Evolutionary conservation across 2,113 vertebrate genomes (phyloP).

Genomic region (Dermatemys mawii): DNA sequence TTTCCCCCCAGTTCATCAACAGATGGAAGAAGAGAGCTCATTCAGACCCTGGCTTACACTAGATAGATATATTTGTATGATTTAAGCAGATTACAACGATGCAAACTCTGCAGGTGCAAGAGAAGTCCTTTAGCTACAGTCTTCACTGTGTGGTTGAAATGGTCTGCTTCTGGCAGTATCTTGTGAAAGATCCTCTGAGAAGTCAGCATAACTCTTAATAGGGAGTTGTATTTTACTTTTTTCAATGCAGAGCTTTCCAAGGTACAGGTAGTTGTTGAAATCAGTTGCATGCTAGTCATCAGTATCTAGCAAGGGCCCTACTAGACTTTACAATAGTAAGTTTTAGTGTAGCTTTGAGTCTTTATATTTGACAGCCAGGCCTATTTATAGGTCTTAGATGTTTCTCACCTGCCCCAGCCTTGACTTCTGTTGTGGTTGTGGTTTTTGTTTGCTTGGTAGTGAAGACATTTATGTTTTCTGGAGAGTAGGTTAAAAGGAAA

Average conservation of each 20-base stretch:
- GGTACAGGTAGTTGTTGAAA: neutral
- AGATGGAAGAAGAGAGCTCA: neutral
- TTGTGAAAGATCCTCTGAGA: neutral
- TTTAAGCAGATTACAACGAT: neutral
- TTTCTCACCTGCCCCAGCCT: neutral
- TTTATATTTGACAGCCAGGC: neutral
- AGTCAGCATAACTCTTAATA: slow-evolving; percentile 24
- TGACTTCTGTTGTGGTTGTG: neutral
- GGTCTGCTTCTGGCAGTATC: neutral
- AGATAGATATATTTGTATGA: neutral
- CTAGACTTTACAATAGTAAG: neutral
- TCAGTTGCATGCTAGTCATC: neutral
- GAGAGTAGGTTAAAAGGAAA: neutral
- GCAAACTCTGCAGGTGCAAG: neutral
- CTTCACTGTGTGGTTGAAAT: neutral
- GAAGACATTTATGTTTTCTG: neutral
- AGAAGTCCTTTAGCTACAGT: neutral
- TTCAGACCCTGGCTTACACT: neutral
- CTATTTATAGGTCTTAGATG: slow-evolving; percentile 18
- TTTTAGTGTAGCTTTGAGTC: neutral
- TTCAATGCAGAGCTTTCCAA: neutral
- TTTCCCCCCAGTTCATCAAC: neutral
- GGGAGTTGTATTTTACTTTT: neutral
- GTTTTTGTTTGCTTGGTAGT: neutral
- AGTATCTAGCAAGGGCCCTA: neutral